Evolutionary conservation across 2,888 invertebrate species (phyloP).

Genomic region (Lathronympha strigana): DNA sequence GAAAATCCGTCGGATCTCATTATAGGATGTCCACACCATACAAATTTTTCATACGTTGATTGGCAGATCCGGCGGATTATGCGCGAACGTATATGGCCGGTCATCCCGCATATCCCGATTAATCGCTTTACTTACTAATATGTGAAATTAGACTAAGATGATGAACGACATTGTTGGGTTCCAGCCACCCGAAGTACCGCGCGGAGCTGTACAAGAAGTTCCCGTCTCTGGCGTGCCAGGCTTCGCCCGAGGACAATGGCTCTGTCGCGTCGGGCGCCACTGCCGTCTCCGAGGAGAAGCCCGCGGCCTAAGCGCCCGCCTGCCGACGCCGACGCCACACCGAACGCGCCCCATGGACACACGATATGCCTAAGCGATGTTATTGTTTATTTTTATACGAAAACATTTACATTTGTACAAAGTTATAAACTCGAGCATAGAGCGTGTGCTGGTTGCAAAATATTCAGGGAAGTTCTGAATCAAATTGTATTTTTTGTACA

Average conservation of each 20-base stretch:
- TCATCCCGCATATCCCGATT: too few relatives aligned
- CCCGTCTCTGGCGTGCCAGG: constrained; percentile 89
- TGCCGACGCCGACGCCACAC: constrained; percentile 44
- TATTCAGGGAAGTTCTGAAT: constrained; percentile 59
- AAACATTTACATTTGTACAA: constrained; percentile 77
- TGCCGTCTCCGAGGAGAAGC: constrained; percentile 87
- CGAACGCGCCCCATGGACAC: constrained; percentile 55
- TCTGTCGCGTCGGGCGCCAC: constrained; percentile 89
- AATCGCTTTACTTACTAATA: too few relatives aligned
- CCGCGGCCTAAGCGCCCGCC: constrained; percentile 81
- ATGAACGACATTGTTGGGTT: constrained; percentile 46
- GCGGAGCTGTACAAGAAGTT: constrained; percentile 90
- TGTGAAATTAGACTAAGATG: background rate
- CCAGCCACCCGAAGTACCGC: constrained; percentile 91
- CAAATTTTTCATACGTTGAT: too few relatives aligned
- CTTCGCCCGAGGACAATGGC: constrained; percentile 84
- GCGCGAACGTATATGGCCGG: too few relatives aligned
- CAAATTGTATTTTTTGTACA: constrained; percentile 47
- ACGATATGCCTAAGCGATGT: constrained; percentile 72
- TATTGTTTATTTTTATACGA: constrained; percentile 80
- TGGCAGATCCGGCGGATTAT: too few relatives aligned
- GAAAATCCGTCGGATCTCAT: too few relatives aligned
- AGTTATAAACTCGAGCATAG: constrained; percentile 74
- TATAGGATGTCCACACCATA: too few relatives aligned
- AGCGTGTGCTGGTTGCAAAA: constrained; percentile 73